phyloP scores from a whole-genome alignment of 1,140 invertebrate species.

The Gryllus bimaculatus region DNA sequence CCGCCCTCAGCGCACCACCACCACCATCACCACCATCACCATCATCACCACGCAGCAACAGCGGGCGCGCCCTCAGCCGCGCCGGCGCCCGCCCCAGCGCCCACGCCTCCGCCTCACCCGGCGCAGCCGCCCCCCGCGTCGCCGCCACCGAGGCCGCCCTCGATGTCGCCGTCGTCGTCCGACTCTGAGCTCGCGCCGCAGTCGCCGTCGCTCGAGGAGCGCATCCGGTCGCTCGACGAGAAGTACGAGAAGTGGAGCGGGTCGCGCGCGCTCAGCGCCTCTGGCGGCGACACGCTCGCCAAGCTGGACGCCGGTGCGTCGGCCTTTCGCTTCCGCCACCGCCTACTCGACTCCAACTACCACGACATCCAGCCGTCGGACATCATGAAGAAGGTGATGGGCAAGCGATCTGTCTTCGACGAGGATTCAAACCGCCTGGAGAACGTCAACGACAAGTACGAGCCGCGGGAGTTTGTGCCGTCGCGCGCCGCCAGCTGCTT shows the following conservation, averaged over 20 bases:
- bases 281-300: conserved; percentile 45
- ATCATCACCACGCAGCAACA: not conserved
- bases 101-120: not conserved
- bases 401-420: conserved; percentile 89
- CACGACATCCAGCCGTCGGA: conserved; percentile 81
- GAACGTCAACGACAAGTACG: conserved; percentile 78
- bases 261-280: conserved; percentile 43
- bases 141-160: conserved; percentile 24
- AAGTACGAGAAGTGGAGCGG: conserved; percentile 86
- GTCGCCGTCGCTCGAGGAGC: conserved; percentile 45
- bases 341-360: conserved; percentile 61
- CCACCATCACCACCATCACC: not conserved
- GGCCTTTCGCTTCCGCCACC: conserved; percentile 49
- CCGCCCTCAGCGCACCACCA: conserved; percentile 3
- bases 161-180: conserved; percentile 29
- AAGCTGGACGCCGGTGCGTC: conserved; percentile 44
- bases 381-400: conserved; percentile 83
- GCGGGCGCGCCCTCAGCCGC: not conserved
- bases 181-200: conserved; percentile 33
- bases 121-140: conserved; percentile 20
- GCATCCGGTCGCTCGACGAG: conserved; percentile 80
- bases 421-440: conserved; percentile 89
- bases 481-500: conserved; percentile 16
- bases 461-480: conserved; percentile 51
- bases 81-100: conserved; percentile 10